These are phyloP conservation scores for Plebejus anna DNA, from an alignment of 2,888 invertebrate species.

Conservation along the genomic window DNA sequence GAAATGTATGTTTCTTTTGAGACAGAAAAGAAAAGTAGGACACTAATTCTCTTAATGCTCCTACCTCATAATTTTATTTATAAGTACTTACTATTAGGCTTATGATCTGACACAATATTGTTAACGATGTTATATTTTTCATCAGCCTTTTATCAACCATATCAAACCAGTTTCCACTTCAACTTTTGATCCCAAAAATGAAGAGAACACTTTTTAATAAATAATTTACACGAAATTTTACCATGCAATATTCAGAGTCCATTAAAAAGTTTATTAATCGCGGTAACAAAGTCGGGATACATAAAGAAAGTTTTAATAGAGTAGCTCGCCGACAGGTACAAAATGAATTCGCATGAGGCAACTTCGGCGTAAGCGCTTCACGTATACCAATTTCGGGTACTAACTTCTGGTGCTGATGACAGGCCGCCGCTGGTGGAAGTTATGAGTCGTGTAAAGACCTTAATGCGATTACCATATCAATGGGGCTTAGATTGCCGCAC, in stretches of 20 bases:
- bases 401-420: conserved; percentile 23
- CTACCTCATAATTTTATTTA: no score
- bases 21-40: no score
- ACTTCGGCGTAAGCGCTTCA: conserved; percentile 30
- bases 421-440: neutral
- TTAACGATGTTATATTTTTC: neutral
- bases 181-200: conserved; percentile 24
- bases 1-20: no score
- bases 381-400: conserved; percentile 22
- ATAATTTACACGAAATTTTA: conserved; percentile 23
- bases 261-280: conserved; percentile 35
- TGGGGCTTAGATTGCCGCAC: conserved; percentile 9
- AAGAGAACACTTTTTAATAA: conserved; percentile 4
- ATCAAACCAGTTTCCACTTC: conserved; percentile 13
- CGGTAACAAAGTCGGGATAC: conserved; percentile 31
- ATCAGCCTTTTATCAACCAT: neutral
- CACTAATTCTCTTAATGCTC: no score
- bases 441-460: conserved; percentile 12
- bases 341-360: conserved; percentile 36
- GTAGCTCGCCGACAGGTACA: conserved; percentile 33
- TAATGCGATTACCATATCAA: conserved; percentile 9
- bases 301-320: conserved; percentile 38
- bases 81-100: no score
- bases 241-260: conserved; percentile 22
- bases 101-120: neutral